These are phyloP conservation scores for Anthonomus grandis DNA, from an alignment of 1,140 invertebrate species.

Conservation along the genomic window DNA sequence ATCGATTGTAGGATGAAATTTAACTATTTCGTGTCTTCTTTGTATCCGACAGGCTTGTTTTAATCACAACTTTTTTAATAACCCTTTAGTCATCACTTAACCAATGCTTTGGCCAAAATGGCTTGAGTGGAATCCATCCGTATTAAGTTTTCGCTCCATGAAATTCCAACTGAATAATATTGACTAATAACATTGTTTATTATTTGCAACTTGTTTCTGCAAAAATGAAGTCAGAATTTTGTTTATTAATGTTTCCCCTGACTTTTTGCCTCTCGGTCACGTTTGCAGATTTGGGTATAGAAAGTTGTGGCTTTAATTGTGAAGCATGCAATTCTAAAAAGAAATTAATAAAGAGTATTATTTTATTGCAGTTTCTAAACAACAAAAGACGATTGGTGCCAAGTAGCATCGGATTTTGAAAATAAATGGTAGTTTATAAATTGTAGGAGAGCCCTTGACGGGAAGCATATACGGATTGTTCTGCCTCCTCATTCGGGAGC, in stretches of 20 bases:
- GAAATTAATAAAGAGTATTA: neutral
- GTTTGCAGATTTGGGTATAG: neutral
- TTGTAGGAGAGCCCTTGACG: neutral
- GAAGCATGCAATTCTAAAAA: neutral
- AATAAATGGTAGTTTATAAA: no score
- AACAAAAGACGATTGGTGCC: constrained; percentile 3
- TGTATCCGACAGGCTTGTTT: neutral
- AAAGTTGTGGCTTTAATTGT: neutral
- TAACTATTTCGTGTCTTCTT: neutral
- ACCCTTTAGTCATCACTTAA: neutral
- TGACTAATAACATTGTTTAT: neutral
- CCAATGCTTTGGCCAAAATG: neutral
- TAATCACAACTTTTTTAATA: neutral
- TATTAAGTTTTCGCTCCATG: neutral
- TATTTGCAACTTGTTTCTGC: neutral
- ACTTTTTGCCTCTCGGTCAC: neutral
- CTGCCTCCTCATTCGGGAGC: neutral
- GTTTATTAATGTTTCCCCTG: neutral
- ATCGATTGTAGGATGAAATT: neutral
- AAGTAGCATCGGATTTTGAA: neutral
- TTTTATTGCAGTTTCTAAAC: constrained; percentile 1
- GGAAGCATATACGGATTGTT: no score
- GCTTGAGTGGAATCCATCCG: neutral
- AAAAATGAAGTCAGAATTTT: neutral
- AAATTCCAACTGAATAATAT: neutral